These are phyloP conservation scores for Boleophthalmus pectinirostris DNA, from an alignment of 2,113 vertebrate genomes.

Conservation along the genomic window DNA sequence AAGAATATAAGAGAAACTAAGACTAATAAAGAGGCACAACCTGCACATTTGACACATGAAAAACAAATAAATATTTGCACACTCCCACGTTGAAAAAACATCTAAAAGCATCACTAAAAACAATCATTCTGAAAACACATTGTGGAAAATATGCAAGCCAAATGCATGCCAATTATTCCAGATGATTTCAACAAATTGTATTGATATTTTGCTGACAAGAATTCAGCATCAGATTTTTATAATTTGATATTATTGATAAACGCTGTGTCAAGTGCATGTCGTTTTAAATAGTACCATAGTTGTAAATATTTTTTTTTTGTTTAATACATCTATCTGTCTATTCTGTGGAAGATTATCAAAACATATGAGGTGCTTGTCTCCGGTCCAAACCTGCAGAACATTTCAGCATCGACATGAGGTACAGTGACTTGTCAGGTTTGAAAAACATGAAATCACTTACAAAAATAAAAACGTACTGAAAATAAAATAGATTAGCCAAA, in stretches of 20 bases:
- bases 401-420: constrained; percentile 87
- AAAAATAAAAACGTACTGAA: constrained; percentile 57
- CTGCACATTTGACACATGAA: constrained; percentile 82
- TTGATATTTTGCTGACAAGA: constrained; percentile 36
- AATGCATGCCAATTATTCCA: constrained; percentile 51
- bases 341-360: constrained; percentile 50
- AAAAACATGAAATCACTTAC: constrained; percentile 83
- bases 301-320: constrained; percentile 18
- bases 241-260: constrained; percentile 34
- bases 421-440: constrained; percentile 87
- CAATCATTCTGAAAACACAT: constrained; percentile 41
- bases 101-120: constrained; percentile 80
- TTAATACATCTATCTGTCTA: constrained; percentile 29
- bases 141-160: constrained; percentile 51
- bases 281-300: constrained; percentile 54
- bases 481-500: constrained; percentile 79
- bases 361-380: constrained; percentile 71
- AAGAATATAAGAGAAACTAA: constrained; percentile 73
- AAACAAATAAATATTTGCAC: constrained; percentile 94
- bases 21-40: constrained; percentile 82
- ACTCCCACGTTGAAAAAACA: constrained; percentile 85
- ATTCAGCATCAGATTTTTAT: constrained; percentile 50
- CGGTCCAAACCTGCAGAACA: constrained; percentile 78
- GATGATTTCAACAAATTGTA: constrained; percentile 40
- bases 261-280: constrained; percentile 63